phyloP scores from a whole-genome alignment of 2,797 vertebrate species.

The Leptatherina wallacei region DNA sequence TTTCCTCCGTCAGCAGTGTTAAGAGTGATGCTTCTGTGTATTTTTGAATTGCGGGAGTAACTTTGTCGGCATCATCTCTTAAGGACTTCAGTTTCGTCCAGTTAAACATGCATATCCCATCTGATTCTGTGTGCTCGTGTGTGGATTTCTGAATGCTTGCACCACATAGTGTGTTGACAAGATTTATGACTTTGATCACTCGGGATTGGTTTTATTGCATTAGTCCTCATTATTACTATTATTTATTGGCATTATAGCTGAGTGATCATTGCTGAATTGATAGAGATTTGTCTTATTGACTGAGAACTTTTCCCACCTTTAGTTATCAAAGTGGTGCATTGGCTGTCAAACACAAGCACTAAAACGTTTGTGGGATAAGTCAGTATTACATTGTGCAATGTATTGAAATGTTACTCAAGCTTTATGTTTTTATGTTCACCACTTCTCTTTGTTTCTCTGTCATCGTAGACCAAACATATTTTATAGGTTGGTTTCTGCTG shows the following conservation, averaged over 20 bases:
- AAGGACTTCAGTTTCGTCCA: slow-evolving; percentile 30
- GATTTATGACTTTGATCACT: slow-evolving; percentile 46
- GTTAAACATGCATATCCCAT: slow-evolving; percentile 15
- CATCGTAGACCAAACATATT: slow-evolving; percentile 60
- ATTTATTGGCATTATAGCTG: slow-evolving; percentile 78
- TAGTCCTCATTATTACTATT: slow-evolving; percentile 57
- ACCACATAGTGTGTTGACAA: slow-evolving; percentile 30
- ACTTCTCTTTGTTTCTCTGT: slow-evolving; percentile 20
- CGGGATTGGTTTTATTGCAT: slow-evolving; percentile 60
- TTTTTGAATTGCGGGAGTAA: slow-evolving; percentile 21
- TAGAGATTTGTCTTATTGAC: slow-evolving; percentile 54
- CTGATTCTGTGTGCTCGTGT: slow-evolving; percentile 8
- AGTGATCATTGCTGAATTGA: slow-evolving; percentile 50
- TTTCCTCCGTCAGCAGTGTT: slow-evolving; percentile 24
- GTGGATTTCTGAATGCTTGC: slow-evolving; percentile 27
- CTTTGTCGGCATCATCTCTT: slow-evolving; percentile 11
- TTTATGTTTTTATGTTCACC: slow-evolving; percentile 60
- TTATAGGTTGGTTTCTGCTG: slow-evolving; percentile 18
- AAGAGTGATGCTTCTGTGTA: slow-evolving; percentile 23
- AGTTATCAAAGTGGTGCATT: slow-evolving; percentile 54
- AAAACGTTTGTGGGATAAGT: slow-evolving; percentile 49
- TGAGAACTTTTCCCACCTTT: slow-evolving; percentile 29
- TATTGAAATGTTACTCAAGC: slow-evolving; percentile 76
- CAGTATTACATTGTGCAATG: slow-evolving; percentile 81
- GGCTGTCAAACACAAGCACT: slow-evolving; percentile 54